Evolutionary conservation across 2,113 vertebrate species (phyloP).

Genomic region (Odobenus rosmarus): DNA sequence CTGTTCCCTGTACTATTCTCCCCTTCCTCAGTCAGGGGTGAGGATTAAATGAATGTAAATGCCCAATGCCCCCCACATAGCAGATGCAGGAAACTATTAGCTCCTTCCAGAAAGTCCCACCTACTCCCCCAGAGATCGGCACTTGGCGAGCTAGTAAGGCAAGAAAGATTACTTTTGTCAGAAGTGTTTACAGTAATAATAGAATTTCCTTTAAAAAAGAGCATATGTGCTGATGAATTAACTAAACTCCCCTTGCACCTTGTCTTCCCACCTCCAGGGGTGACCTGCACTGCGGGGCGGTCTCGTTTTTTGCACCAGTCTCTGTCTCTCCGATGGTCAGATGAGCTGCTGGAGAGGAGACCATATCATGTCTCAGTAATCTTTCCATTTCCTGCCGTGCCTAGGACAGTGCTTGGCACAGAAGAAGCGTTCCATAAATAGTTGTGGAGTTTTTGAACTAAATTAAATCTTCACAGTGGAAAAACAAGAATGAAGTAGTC

Average conservation of each 20-base stretch:
- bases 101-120: neutral
- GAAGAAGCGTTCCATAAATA: conserved; percentile 50
- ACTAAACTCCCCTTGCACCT: neutral
- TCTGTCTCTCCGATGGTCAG: neutral
- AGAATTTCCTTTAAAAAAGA: conserved; percentile 16
- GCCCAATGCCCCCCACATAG: neutral
- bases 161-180: neutral
- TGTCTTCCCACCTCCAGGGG: neutral
- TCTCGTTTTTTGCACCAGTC: neutral
- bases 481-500: conserved; percentile 59
- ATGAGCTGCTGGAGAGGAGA: neutral
- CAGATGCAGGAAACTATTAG: neutral
- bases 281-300: fast-evolving
- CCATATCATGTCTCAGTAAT: neutral
- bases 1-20: neutral
- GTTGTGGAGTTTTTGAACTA: conserved; percentile 47
- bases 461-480: conserved; percentile 69
- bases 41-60: neutral
- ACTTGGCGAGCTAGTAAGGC: neutral
- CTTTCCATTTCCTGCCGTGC: conserved; percentile 63
- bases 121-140: neutral
- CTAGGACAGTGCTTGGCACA: conserved; percentile 59
- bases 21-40: fast-evolving
- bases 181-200: neutral
- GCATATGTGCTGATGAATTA: neutral